phyloP scores from a whole-genome alignment of 2,113 vertebrate genomes.

The Uropsilus gracilis region DNA sequence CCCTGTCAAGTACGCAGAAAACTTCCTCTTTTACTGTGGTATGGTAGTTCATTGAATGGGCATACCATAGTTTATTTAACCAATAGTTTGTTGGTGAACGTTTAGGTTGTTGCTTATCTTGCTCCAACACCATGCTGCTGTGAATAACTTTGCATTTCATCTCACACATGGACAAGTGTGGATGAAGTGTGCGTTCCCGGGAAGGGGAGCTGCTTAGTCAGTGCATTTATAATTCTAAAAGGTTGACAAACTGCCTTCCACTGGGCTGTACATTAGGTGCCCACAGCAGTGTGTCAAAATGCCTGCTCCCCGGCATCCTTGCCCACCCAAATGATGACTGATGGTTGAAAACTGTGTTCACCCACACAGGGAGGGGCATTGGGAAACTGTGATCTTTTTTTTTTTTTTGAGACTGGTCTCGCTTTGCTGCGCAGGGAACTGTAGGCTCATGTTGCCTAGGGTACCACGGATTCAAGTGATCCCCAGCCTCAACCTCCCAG shows the following conservation, averaged over 20 bases:
- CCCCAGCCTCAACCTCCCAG: too few relatives aligned
- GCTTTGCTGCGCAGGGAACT: too few relatives aligned
- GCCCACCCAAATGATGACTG: background rate
- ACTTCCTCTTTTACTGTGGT: background rate
- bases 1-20: background rate
- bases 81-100: background rate
- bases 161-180: background rate
- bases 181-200: background rate
- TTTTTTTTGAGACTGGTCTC: too few relatives aligned
- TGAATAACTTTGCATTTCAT: background rate
- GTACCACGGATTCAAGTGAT: too few relatives aligned
- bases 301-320: background rate
- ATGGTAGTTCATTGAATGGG: background rate
- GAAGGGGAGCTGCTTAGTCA: background rate
- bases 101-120: background rate
- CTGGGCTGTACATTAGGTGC: background rate
- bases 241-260: background rate
- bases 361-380: background rate
- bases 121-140: background rate
- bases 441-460: too few relatives aligned
- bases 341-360: background rate
- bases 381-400: background rate
- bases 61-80: background rate
- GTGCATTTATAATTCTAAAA: background rate
- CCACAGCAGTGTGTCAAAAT: background rate